A percentile compares a stretch with the other conserved stretches of the same genome.
phyloP scores from a whole-genome alignment of 2,113 vertebrate species.

The Dasyprocta punctata region DNA sequence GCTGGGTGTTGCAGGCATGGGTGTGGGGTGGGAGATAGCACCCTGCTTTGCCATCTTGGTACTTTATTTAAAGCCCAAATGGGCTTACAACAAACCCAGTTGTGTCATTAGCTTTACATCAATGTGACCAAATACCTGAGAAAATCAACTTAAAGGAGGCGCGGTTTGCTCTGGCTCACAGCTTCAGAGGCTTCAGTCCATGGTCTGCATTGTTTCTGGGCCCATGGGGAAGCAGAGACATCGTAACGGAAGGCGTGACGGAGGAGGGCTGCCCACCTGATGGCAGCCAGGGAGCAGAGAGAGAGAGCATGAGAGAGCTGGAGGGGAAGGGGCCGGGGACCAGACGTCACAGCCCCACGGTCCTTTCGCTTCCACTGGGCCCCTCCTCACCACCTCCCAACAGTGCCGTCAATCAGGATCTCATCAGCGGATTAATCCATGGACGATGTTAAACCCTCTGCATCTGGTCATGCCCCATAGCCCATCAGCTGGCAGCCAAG shows the following conservation, averaged over 20 bases:
- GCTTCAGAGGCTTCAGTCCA: not conserved
- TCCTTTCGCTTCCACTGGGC: no score
- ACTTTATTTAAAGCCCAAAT: not conserved
- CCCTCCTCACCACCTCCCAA: not conserved
- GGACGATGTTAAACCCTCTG: not conserved
- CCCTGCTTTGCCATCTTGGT: not conserved
- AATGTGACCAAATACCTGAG: not conserved
- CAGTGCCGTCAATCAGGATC: not conserved
- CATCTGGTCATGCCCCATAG: not conserved
- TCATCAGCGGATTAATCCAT: not conserved
- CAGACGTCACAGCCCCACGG: not conserved
- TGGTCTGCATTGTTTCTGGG: not conserved
- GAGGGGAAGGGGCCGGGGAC: not conserved
- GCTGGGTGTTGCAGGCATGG: not conserved
- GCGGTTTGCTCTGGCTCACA: not conserved
- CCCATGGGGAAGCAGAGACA: not conserved
- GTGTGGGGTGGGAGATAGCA: not conserved
- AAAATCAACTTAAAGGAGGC: not conserved
- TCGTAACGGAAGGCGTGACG: accelerated
- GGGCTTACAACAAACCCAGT: not conserved
- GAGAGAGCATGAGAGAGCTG: not conserved
- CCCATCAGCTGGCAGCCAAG: not conserved
- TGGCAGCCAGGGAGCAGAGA: not conserved
- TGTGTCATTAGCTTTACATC: not conserved
- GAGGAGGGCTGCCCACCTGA: not conserved